phyloP scores from a whole-genome alignment of 2,797 vertebrate genomes.

The Enteromius paludinosus region DNA sequence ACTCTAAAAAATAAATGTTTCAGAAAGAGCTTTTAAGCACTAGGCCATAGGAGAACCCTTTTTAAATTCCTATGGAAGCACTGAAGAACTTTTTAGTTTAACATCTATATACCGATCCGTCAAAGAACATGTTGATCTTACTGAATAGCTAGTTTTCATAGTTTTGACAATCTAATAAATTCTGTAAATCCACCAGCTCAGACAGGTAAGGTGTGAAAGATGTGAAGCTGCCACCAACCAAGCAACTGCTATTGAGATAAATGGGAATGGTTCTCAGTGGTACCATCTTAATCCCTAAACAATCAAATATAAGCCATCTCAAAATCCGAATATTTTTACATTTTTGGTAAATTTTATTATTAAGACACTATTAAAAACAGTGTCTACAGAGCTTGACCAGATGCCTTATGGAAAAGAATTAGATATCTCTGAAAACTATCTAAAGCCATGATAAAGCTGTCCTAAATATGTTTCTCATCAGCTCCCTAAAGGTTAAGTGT shows the following conservation, averaged over 20 bases:
- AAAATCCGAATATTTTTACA: not conserved
- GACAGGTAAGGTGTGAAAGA: not conserved
- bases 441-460: not conserved
- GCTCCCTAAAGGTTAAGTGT: slow-evolving; percentile 52
- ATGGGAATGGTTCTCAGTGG: not conserved
- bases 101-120: not conserved
- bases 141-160: not conserved
- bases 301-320: not conserved
- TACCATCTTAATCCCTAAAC: not conserved
- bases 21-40: slow-evolving; percentile 4
- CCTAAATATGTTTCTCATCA: slow-evolving; percentile 49
- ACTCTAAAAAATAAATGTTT: slow-evolving; percentile 15
- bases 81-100: not conserved
- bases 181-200: not conserved
- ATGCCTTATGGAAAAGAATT: not conserved
- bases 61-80: not conserved
- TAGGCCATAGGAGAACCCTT: not conserved
- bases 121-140: not conserved
- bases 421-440: not conserved
- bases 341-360: not conserved
- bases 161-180: not conserved
- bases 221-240: not conserved
- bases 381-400: not conserved
- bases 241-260: not conserved
- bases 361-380: not conserved